Base-by-base conservation (phyloP, 2,888 invertebrate species). In the Eudemis profundana region DNA sequence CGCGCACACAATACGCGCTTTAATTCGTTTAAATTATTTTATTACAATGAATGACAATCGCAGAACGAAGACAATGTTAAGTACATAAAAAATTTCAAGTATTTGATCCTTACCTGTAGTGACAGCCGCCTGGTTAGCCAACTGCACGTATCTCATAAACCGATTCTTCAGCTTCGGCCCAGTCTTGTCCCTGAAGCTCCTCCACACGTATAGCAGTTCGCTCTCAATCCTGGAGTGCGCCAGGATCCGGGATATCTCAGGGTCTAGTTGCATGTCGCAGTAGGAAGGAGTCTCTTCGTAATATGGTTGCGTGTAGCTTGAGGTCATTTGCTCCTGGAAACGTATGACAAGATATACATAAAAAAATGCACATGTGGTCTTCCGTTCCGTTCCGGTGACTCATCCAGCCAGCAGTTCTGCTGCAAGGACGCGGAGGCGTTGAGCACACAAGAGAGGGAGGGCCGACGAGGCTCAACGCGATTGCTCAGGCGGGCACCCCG, bases 101-200 rank as follows among this genome's bases (percentile, higher is more conserved):
- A 33, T 12, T 10, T n/a, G 17, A 1, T 17, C 5, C 72, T 72
- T 86, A 96, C 97, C 96, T 72, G 96, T 96, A 57, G 94, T 87
- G 63, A 93, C 89, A 1, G 97, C 95, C 0, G 97, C 97, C 78
- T 96, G 94, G 81, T 98, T 98, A 0, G 95, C 95, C 27, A 97
- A 82, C 71, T 95, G 94, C 0, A 96, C 94, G 73, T 96, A 97
- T 92, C 96, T 93, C 92, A 95, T 94, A 78, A 96, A 98, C 69
- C 95, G 93, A 66, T 95, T 94, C 81, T 94, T 95, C 83, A 97
- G 90, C 21, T 95, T 94, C 0, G 95, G 95, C 0, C 97, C 97
- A 0, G 96, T 94, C 64, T 94, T 95, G 67, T 97, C 96, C 69
- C 97, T 93, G 94, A 96, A 98, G 61, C 95, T 95, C 74, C 92